phyloP scores from a whole-genome alignment of 2,113 vertebrate species.

The Cygnus atratus region DNA sequence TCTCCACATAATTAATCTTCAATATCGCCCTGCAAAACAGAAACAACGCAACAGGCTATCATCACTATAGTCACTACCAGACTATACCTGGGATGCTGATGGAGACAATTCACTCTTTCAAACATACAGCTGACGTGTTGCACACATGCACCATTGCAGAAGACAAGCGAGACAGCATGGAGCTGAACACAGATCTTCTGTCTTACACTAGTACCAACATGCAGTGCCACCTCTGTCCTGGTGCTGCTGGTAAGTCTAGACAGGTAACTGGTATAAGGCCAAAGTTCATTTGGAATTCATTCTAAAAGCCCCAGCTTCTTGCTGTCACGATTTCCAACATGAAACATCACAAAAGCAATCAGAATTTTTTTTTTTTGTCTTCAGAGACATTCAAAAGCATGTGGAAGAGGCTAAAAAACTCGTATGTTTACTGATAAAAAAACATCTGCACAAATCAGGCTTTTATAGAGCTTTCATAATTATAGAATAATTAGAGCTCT shows the following conservation, averaged over 20 bases:
- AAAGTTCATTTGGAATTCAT: neutral
- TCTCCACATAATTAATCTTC: neutral
- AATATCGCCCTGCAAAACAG: neutral
- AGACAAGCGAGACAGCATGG: neutral
- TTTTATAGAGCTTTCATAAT: neutral
- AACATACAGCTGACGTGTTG: neutral
- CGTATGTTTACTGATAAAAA: neutral
- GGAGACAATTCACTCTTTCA: neutral
- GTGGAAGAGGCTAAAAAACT: neutral
- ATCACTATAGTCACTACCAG: neutral
- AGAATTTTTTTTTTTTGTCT: neutral
- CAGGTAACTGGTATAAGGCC: neutral
- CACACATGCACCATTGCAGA: neutral
- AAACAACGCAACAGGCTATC: neutral
- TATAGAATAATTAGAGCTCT: neutral
- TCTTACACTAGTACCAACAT: neutral
- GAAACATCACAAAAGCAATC: neutral
- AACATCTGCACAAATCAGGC: neutral
- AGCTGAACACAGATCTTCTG: neutral
- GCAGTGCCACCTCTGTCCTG: neutral
- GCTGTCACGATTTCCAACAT: neutral
- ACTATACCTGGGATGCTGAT: accelerated
- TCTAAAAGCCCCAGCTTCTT: neutral
- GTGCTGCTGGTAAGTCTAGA: neutral
- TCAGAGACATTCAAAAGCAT: neutral